Percentiles rank a stretch among this genome's conserved stretches.
phyloP scores from a whole-genome alignment of 2,888 invertebrate genomes.

The Perizoma affinitatum region DNA sequence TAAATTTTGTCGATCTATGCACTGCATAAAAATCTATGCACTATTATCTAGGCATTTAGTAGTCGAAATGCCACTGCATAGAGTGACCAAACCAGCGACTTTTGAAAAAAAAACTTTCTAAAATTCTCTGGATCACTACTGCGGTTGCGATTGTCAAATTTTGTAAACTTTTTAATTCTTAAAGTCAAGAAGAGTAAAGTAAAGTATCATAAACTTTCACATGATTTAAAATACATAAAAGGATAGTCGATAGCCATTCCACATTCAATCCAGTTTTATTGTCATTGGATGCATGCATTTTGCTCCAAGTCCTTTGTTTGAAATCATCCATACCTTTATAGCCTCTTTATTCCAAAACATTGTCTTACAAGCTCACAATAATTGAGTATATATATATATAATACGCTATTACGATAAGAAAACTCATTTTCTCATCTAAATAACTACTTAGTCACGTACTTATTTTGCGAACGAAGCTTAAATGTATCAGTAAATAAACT shows the following conservation, averaged over 20 bases:
- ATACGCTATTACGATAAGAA: constrained; percentile 33
- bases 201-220: too few relatives aligned
- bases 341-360: constrained; percentile 18
- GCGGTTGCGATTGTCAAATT: too few relatives aligned
- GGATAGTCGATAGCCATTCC: not conserved
- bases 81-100: too few relatives aligned
- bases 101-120: too few relatives aligned
- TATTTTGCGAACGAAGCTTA: constrained; percentile 33
- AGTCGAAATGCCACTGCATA: too few relatives aligned
- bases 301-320: constrained; percentile 9
- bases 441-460: constrained; percentile 32
- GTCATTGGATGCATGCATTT: constrained; percentile 9
- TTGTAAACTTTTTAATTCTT: too few relatives aligned
- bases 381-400: constrained; percentile 27
- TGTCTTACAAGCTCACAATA: constrained; percentile 21
- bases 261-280: constrained; percentile 5
- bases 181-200: too few relatives aligned
- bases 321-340: constrained; percentile 2
- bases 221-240: too few relatives aligned
- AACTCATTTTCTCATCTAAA: constrained; percentile 33
- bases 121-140: too few relatives aligned
- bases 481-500: constrained; percentile 35
- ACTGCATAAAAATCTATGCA: too few relatives aligned
- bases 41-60: too few relatives aligned
- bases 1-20: too few relatives aligned